phyloP scores from a whole-genome alignment of 1,140 invertebrate genomes.

The Pteromalus puparum region DNA sequence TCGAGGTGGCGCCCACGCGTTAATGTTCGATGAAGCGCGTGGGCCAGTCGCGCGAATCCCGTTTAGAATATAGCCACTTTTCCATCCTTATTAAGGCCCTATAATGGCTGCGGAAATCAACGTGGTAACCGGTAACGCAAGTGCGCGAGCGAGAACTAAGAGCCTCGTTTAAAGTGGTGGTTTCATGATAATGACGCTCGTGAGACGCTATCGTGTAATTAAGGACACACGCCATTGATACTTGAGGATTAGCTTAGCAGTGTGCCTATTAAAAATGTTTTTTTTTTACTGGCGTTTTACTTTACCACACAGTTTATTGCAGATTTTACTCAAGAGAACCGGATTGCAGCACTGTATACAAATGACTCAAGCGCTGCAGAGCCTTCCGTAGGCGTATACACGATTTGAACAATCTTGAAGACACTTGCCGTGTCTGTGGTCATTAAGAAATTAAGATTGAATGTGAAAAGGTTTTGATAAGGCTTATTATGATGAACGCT shows the following conservation, averaged over 20 bases:
- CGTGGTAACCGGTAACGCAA: not conserved
- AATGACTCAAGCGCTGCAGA: not conserved
- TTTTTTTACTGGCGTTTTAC: not conserved
- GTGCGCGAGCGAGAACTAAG: not conserved
- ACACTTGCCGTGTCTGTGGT: not conserved
- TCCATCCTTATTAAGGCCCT: slow-evolving; percentile 26
- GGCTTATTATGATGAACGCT: not conserved
- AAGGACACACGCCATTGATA: not conserved
- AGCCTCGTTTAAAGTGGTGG: not conserved
- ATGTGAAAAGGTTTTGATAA: not conserved
- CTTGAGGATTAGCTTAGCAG: not conserved
- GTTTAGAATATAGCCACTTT: not conserved
- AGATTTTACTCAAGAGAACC: not conserved
- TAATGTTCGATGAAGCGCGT: slow-evolving; percentile 6
- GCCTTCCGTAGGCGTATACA: not conserved
- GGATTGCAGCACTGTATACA: not conserved
- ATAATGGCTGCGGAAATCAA: slow-evolving; percentile 12
- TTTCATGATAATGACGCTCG: not conserved
- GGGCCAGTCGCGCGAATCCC: not conserved
- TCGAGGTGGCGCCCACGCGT: slow-evolving; percentile 19
- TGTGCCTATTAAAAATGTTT: not conserved
- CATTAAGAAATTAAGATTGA: not conserved
- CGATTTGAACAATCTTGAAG: not conserved
- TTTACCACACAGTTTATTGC: not conserved
- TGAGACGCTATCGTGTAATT: not conserved